These are phyloP conservation scores for Leuciscus idus DNA, from an alignment of 2,113 vertebrate species.

Conservation along the genomic window DNA sequence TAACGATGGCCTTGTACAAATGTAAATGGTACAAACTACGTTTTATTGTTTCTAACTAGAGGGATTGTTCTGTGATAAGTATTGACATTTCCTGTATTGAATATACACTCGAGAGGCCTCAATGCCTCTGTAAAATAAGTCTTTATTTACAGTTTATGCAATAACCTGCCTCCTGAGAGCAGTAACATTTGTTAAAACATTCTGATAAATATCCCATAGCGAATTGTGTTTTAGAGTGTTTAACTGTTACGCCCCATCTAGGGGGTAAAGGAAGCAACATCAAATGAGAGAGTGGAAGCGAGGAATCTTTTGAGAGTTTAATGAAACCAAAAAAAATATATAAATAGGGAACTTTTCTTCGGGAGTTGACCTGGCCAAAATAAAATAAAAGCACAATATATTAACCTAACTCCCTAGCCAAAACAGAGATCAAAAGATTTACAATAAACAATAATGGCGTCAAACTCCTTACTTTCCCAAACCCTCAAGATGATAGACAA, in stretches of 20 bases:
- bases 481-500: not conserved
- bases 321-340: not conserved
- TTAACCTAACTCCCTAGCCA: not conserved
- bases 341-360: not conserved
- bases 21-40: not conserved
- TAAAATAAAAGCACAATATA: not conserved
- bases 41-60: conserved; percentile 2
- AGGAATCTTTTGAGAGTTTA: not conserved
- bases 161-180: not conserved
- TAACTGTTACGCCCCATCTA: not conserved
- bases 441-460: not conserved
- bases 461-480: not conserved
- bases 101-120: not conserved
- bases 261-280: not conserved
- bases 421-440: not conserved
- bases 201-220: not conserved
- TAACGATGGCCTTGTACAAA: not conserved
- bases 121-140: not conserved
- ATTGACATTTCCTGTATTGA: not conserved
- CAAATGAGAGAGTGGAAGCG: not conserved
- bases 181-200: not conserved
- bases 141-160: not conserved
- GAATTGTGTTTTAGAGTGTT: not conserved
- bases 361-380: not conserved
- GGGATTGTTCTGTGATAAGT: not conserved